Evolutionary conservation across 2,797 vertebrate genomes (phyloP).

Genomic region (Schizopygopsis malacanthus): DNA sequence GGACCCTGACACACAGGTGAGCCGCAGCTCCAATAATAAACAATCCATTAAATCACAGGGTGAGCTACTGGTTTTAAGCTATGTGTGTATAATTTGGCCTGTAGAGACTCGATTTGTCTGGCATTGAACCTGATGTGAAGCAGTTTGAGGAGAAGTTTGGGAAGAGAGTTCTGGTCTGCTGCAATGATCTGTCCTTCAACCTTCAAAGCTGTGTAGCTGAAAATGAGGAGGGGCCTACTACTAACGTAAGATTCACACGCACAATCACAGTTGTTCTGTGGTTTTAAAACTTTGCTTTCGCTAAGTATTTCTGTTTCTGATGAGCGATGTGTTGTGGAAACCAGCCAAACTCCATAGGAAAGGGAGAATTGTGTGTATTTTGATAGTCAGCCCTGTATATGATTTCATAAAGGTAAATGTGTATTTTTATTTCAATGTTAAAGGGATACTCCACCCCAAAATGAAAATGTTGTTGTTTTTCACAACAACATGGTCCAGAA

Average conservation of each 20-base stretch:
- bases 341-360: background rate
- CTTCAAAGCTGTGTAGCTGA: conserved; percentile 94
- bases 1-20: conserved; percentile 97
- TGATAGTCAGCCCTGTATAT: background rate
- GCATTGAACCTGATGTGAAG: conserved; percentile 89
- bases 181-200: conserved; percentile 93
- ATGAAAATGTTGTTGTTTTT: too few relatives aligned
- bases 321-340: background rate
- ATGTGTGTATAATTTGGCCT: conserved; percentile 55
- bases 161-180: conserved; percentile 92
- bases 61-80: conserved; percentile 23
- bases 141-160: conserved; percentile 97
- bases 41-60: conserved; percentile 15
- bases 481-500: too few relatives aligned
- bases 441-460: too few relatives aligned
- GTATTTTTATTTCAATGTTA: background rate
- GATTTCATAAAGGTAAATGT: background rate
- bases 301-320: background rate
- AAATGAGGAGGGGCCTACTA: conserved; percentile 93
- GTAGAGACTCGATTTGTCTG: conserved; percentile 92
- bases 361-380: background rate
- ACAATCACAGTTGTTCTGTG: background rate
- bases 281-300: background rate
- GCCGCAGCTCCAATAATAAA: conserved; percentile 18
- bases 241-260: conserved; percentile 82